Base-by-base conservation (phyloP, 1,140 invertebrate genomes). In the Drosophila guanche region DNA sequence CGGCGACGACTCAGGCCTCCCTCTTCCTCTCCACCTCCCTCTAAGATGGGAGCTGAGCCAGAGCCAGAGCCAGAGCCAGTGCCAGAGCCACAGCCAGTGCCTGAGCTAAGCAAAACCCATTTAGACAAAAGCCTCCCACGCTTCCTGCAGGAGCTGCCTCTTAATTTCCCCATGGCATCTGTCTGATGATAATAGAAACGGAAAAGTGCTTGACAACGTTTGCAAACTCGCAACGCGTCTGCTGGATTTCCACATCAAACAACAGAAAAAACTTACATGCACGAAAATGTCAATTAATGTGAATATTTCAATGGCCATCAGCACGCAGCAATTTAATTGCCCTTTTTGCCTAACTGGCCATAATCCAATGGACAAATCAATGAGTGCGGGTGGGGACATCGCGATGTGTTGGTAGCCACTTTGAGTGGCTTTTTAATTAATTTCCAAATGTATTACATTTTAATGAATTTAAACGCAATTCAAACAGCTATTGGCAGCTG, bases 371-470 rank as follows among this genome's bases (percentile, higher is more conserved):
- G 58, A 59, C 58, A 68, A 67, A 68, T 68, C 52, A 60, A 72
- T 29, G 27, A 29, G 2, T 6, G 40, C 40, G 48, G 12, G 52
- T 1, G 45, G 25, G 61, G 41, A 16, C 20, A 57, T 47, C 33
- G 45, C 52, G 42, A 23, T 29, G 27, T 1, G 29, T 7, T 8
- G 29, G 43, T 54, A 51, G 42, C 60, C 55, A 58, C 46, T 63
- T 77, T 85, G 79, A 80, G 76, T 76, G 72, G 62, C 59, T 43
- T 74, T 85, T 88, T 75, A 85, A 88, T 81, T 74, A 77, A 81
- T 77, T 77, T 85, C 29, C 23, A 25, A 45, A 50, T 57, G 22
- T 50, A 79, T 79, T 72, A 53, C 80, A 69, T 74, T 70, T 77
- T 63, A 86, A 86, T 71, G 61, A 63, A 86, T 77, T 77, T 54